These are phyloP conservation scores for Hoplostethus atlanticus DNA, from an alignment of 2,797 vertebrate species.

Conservation along the genomic window DNA sequence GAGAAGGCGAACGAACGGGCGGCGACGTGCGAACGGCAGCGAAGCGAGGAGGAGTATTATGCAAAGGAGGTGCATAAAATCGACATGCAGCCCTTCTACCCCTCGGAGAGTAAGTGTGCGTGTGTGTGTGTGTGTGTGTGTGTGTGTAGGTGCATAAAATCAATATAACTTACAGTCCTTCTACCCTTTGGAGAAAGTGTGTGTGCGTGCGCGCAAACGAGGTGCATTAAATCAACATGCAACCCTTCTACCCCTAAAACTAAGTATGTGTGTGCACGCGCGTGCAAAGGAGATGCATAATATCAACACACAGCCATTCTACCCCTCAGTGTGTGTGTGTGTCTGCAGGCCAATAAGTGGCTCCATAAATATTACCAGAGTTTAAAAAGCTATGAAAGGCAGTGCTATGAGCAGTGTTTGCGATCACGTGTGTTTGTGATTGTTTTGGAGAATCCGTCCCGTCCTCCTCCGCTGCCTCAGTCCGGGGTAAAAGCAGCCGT, in stretches of 20 bases:
- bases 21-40: conserved; percentile 93
- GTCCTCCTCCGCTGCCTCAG: conserved; percentile 18
- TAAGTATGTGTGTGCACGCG: conserved; percentile 3
- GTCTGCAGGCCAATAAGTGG: neutral
- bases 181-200: neutral
- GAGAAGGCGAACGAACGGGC: conserved; percentile 96
- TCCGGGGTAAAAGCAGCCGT: conserved; percentile 3
- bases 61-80: conserved; percentile 98
- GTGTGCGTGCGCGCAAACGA: neutral
- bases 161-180: no score
- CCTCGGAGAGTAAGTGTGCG: conserved; percentile 91
- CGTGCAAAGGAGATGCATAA: no score
- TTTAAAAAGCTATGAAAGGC: neutral
- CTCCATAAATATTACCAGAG: neutral
- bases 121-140: neutral
- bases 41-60: conserved; percentile 97
- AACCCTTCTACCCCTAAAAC: neutral
- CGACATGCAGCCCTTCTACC: conserved; percentile 90
- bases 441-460: conserved; percentile 51
- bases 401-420: neutral
- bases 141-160: neutral
- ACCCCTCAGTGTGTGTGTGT: no score
- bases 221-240: neutral
- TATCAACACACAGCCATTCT: no score
- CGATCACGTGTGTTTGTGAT: conserved; percentile 48